Conservation (phyloP, 1,140 invertebrate genomes). For the Sycophila sp. region DNA sequence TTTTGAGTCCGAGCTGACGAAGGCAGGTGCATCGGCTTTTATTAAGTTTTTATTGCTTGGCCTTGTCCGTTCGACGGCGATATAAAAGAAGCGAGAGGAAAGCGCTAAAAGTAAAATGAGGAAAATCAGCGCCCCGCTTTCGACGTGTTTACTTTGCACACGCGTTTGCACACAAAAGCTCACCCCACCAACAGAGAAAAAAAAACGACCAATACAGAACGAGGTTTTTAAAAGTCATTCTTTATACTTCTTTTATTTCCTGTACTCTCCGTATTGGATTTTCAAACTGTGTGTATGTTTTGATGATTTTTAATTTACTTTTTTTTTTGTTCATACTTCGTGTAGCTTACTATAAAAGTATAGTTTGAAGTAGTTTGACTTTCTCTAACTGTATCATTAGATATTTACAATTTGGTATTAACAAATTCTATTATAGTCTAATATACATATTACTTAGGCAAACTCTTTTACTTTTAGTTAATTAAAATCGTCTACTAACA, state of each 20-base stretch:
- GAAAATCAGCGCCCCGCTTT: background rate
- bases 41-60: background rate
- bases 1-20: background rate
- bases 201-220: background rate
- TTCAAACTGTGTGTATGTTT: too few species aligned
- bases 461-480: too few species aligned
- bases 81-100: background rate
- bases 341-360: background rate
- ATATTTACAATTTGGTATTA: too few species aligned
- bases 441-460: too few species aligned
- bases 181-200: background rate
- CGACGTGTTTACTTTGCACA: background rate
- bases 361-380: background rate
- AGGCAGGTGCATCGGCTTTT: background rate
- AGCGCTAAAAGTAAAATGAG: background rate
- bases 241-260: background rate
- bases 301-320: too few species aligned
- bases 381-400: too few species aligned
- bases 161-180: background rate
- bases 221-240: conserved; percentile 19
- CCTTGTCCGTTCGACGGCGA: background rate
- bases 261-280: background rate
- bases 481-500: too few species aligned
- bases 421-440: too few species aligned
- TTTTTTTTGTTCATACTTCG: background rate